Percentiles rank a stretch among this genome's conserved stretches.
phyloP scores from a whole-genome alignment of 1,140 invertebrate species.

The Drosophila virilis region DNA sequence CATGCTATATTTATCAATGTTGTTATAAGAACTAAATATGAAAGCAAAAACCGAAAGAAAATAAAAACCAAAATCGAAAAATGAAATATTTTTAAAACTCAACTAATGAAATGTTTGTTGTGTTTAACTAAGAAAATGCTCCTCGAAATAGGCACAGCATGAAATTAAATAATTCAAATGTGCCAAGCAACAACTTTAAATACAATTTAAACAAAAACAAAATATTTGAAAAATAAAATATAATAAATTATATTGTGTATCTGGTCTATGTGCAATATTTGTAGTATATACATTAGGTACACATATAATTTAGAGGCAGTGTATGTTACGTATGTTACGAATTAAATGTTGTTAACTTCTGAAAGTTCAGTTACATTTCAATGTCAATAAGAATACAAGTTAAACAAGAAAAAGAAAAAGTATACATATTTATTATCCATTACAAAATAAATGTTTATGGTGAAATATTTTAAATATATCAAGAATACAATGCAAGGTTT shows the following conservation, averaged over 20 bases:
- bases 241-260: slow-evolving; percentile 16
- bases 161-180: slow-evolving; percentile 13
- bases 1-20: slow-evolving; percentile 21
- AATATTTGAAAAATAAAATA: slow-evolving; percentile 14
- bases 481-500: neutral
- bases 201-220: neutral
- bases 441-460: slow-evolving; percentile 30
- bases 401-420: neutral
- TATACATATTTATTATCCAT: slow-evolving; percentile 11
- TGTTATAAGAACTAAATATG: slow-evolving; percentile 19
- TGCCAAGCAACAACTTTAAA: slow-evolving; percentile 37
- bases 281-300: neutral
- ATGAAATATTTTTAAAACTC: slow-evolving; percentile 5
- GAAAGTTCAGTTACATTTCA: slow-evolving; percentile 16
- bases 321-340: slow-evolving; percentile 1
- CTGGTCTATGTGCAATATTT: neutral
- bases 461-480: slow-evolving; percentile 21
- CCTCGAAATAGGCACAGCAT: slow-evolving; percentile 1
- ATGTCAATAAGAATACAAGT: slow-evolving; percentile 27
- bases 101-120: slow-evolving; percentile 19
- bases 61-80: neutral
- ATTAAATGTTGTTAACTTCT: slow-evolving; percentile 20
- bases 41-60: neutral
- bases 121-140: slow-evolving; percentile 11
- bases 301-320: slow-evolving; percentile 8